Percentiles rank a stretch among this genome's conserved stretches.
Evolutionary conservation across 2,113 vertebrate species (phyloP).

Genomic region (Hemibagrus wyckioides): DNA sequence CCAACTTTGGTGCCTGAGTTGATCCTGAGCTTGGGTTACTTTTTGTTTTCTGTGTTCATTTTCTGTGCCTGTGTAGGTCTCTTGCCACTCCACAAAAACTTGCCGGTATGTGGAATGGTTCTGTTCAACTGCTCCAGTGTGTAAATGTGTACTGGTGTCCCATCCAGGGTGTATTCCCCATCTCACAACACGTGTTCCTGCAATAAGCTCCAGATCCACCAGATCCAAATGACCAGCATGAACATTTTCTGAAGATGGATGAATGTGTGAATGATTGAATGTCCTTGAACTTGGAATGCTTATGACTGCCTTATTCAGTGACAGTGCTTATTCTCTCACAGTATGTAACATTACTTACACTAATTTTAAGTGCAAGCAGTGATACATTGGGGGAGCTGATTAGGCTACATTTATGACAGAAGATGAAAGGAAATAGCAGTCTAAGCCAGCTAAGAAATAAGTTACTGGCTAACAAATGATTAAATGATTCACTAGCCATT

Average conservation of each 20-base stretch:
- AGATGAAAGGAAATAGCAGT: not conserved
- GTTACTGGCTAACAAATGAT: not conserved
- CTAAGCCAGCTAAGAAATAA: not conserved
- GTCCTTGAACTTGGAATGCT: not conserved
- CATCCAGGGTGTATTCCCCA: too few relatives aligned
- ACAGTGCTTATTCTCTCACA: not conserved
- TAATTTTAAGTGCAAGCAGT: not conserved
- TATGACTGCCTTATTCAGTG: not conserved
- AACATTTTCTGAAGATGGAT: slow-evolving; percentile 1
- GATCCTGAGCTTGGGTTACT: not conserved
- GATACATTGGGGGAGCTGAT: not conserved
- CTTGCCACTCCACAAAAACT: not conserved
- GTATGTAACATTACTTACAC: not conserved
- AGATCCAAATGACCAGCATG: not conserved
- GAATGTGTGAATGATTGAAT: not conserved
- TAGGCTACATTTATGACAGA: not conserved
- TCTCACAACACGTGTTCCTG: not conserved
- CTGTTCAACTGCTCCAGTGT: not conserved
- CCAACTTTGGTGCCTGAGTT: not conserved
- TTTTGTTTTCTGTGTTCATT: not conserved
- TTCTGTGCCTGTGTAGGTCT: not conserved
- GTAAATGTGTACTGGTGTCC: not conserved
- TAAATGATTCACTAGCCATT: not conserved
- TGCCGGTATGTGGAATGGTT: not conserved
- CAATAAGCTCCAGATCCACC: not conserved